These are phyloP conservation scores for Proterorhinus semilunaris DNA, from an alignment of 2,113 vertebrate genomes.

Conservation along the genomic window DNA sequence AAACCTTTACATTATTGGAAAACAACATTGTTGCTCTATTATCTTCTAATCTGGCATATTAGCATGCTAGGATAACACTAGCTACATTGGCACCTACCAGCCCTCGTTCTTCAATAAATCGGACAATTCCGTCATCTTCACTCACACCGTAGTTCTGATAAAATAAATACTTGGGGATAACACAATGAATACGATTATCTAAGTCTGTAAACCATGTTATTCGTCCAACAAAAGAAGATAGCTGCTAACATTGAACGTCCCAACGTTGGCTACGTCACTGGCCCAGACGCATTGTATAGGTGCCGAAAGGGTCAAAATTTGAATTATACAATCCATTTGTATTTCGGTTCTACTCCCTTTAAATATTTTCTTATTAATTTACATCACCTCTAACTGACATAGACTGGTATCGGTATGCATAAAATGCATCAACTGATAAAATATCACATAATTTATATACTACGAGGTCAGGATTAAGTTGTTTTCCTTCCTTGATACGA, in stretches of 20 bases:
- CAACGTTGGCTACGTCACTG: slow-evolving; percentile 50
- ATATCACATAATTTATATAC: too few relatives aligned
- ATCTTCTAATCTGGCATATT: slow-evolving; percentile 19
- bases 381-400: too few relatives aligned
- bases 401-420: too few relatives aligned
- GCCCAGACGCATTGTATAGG: slow-evolving; percentile 17
- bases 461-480: too few relatives aligned
- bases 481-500: too few relatives aligned
- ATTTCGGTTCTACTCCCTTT: neutral
- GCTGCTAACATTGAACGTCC: slow-evolving; percentile 50
- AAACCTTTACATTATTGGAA: neutral
- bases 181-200: slow-evolving; percentile 41
- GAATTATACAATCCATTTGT: neutral
- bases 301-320: slow-evolving; percentile 36
- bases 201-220: slow-evolving; percentile 35
- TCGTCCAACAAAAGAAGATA: slow-evolving; percentile 16
- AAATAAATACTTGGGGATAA: slow-evolving; percentile 2
- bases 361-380: neutral
- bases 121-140: slow-evolving; percentile 72
- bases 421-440: too few relatives aligned
- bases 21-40: slow-evolving; percentile 6
- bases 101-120: slow-evolving; percentile 74
- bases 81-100: slow-evolving; percentile 74
- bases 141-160: slow-evolving; percentile 17
- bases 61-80: slow-evolving; percentile 43